Evolutionary conservation across 2,888 invertebrate genomes (phyloP).

Genomic region (Tetanocera ferruginea): DNA sequence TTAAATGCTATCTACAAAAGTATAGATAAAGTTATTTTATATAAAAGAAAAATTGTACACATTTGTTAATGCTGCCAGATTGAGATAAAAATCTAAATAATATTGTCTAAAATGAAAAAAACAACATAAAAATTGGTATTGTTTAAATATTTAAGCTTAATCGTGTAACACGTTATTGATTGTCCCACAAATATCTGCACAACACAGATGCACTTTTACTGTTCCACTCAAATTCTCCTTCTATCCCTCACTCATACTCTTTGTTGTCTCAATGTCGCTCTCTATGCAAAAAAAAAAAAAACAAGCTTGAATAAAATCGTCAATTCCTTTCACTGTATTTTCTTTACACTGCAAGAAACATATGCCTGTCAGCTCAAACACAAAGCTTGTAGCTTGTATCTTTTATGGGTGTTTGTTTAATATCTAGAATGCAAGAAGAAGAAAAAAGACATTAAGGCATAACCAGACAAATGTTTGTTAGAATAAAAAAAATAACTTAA

Average conservation of each 20-base stretch:
- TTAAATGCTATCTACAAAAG: background rate
- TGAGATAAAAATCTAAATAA: background rate
- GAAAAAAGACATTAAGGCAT: conserved; percentile 12
- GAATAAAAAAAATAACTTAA: conserved; percentile 26
- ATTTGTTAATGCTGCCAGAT: conserved; percentile 13
- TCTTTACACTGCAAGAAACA: background rate
- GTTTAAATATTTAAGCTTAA: background rate
- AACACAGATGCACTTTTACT: background rate
- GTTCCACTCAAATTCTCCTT: no score
- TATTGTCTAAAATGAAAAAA: background rate
- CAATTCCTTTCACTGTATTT: background rate
- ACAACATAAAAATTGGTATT: background rate
- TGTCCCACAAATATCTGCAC: background rate
- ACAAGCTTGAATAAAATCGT: background rate
- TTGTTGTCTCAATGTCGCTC: no score
- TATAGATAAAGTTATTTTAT: background rate
- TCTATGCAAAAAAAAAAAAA: background rate
- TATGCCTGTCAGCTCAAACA: background rate
- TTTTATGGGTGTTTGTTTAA: no score
- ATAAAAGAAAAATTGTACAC: background rate
- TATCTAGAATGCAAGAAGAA: background rate
- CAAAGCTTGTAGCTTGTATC: no score
- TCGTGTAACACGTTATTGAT: background rate
- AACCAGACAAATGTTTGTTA: background rate
- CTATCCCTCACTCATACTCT: no score